Evolutionary conservation across 2,888 invertebrate species (phyloP).

Genomic region (Ditula angustiorana): DNA sequence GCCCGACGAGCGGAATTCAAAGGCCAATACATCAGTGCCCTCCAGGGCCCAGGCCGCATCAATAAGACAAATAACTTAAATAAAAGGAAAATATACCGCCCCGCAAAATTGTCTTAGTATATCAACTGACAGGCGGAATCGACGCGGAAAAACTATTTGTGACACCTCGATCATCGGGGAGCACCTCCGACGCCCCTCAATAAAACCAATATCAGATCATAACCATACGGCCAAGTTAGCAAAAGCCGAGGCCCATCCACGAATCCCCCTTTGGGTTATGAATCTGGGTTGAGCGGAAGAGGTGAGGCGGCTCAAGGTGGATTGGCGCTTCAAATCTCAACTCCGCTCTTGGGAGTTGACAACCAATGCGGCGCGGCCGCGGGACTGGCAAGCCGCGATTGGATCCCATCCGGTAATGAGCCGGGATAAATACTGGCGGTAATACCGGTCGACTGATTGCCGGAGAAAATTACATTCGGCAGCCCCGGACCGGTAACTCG

Average conservation of each 20-base stretch:
- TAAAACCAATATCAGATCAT: constrained; percentile 74
- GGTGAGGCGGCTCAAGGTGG: constrained; percentile 45
- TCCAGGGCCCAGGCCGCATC: constrained; percentile 24
- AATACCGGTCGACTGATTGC: constrained; percentile 67
- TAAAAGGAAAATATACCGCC: constrained; percentile 32
- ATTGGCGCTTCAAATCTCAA: constrained; percentile 59
- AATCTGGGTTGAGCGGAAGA: background rate
- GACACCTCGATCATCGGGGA: constrained; percentile 66
- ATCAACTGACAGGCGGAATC: constrained; percentile 55
- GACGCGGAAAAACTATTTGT: constrained; percentile 72
- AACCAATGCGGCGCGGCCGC: constrained; percentile 66
- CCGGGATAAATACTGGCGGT: constrained; percentile 72
- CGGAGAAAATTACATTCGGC: constrained; percentile 62
- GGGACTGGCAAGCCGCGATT: constrained; percentile 61
- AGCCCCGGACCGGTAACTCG: constrained; percentile 55
- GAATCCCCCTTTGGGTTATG: background rate
- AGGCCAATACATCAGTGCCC: constrained; percentile 21
- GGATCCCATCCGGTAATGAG: constrained; percentile 71
- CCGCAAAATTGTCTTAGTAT: constrained; percentile 39
- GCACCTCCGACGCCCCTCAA: constrained; percentile 62
- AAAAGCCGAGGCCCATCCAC: constrained; percentile 32
- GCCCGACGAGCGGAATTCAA: constrained; percentile 19
- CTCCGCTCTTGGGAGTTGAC: constrained; percentile 64
- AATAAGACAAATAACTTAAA: constrained; percentile 39
- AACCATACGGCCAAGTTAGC: constrained; percentile 46